Evolutionary conservation across 2,113 vertebrate species (phyloP).

Genomic region (Rhinolophus ferrumequinum): DNA sequence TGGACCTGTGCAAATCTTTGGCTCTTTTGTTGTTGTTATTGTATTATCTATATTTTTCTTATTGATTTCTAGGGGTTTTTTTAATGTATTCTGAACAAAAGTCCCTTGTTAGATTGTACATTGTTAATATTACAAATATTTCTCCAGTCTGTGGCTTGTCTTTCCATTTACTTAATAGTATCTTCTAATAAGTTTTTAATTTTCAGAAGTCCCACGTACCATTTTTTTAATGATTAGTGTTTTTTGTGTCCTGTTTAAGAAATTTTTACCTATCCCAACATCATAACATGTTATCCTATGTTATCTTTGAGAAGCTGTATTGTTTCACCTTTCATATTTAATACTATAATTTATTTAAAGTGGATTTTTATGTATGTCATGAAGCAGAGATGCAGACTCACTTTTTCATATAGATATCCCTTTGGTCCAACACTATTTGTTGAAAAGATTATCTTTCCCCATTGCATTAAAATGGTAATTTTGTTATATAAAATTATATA

Average conservation of each 20-base stretch:
- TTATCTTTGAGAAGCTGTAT: background rate
- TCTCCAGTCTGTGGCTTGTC: background rate
- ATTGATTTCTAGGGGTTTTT: conserved; percentile 6
- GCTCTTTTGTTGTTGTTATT: background rate
- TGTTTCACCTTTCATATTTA: background rate
- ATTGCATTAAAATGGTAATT: background rate
- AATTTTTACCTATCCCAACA: background rate
- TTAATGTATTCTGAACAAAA: conserved; percentile 1
- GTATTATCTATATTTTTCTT: conserved; percentile 1
- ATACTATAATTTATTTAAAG: background rate
- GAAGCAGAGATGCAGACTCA: background rate
- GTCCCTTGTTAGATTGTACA: background rate
- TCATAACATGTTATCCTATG: background rate
- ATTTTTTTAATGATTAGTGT: background rate
- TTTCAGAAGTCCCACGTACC: background rate
- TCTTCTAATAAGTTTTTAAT: background rate
- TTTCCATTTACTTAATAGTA: background rate
- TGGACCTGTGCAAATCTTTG: conserved; percentile 16
- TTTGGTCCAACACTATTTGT: background rate
- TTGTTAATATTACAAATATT: background rate
- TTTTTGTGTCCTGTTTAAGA: background rate
- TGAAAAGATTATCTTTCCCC: background rate
- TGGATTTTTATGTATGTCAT: background rate
- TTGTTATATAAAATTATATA: background rate
- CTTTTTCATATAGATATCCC: background rate